Conservation (phyloP, 2,888 invertebrate species). For the Heliothis peltigera region DNA sequence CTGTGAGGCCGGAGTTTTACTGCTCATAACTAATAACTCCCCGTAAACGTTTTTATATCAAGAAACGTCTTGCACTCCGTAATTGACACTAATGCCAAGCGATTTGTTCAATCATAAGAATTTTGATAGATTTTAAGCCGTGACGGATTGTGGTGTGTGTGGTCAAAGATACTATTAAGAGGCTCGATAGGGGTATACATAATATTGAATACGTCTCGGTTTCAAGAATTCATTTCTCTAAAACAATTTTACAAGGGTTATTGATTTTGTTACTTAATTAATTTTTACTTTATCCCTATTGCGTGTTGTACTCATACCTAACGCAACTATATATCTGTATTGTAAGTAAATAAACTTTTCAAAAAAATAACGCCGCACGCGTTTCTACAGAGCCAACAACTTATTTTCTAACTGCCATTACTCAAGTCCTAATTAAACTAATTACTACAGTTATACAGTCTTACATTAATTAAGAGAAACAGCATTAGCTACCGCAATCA, state of each 20-base stretch:
- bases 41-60: constrained; percentile 42
- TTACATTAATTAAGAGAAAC: constrained; percentile 20
- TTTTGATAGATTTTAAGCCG: constrained; percentile 38
- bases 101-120: constrained; percentile 55
- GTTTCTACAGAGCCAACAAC: background rate
- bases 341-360: no score
- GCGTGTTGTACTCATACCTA: no score
- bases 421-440: constrained; percentile 12
- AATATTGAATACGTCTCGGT: constrained; percentile 18
- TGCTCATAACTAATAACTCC: constrained; percentile 49
- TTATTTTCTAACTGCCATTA: constrained; percentile 1
- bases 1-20: constrained; percentile 31
- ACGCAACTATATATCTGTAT: no score
- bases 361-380: background rate
- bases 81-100: constrained; percentile 53
- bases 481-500: constrained; percentile 5
- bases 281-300: no score
- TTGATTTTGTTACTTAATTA: background rate
- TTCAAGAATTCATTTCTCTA: background rate
- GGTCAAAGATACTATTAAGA: constrained; percentile 49
- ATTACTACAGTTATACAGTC: constrained; percentile 10
- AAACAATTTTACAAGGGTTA: background rate
- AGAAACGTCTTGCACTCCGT: constrained; percentile 33
- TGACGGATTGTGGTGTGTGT: constrained; percentile 48
- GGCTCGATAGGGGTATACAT: constrained; percentile 40